Percentiles rank a stretch among this genome's conserved stretches.
Conservation (phyloP, 2,888 invertebrate species). For the Axea sp. region DNA sequence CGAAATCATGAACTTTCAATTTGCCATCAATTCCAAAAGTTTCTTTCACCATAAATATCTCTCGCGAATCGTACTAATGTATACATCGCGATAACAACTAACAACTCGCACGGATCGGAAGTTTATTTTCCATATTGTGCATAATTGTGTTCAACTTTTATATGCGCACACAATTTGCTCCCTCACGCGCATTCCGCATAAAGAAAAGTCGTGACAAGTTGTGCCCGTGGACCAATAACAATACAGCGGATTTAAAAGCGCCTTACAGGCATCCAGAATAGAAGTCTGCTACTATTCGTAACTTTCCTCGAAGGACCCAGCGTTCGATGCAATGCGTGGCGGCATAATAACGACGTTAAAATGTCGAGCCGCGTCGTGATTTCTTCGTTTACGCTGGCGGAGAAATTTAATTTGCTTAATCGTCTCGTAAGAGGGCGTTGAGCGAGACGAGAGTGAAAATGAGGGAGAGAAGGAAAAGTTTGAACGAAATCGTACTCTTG, state of each 20-base stretch:
- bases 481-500: slow-evolving; percentile 69
- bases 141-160: slow-evolving; percentile 25
- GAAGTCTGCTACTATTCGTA: slow-evolving; percentile 50
- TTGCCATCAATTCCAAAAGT: not conserved
- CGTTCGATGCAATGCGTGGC: slow-evolving; percentile 66
- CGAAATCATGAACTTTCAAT: no score
- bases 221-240: slow-evolving; percentile 34
- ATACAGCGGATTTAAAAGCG: slow-evolving; percentile 38
- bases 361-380: slow-evolving; percentile 67
- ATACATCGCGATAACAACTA: slow-evolving; percentile 13
- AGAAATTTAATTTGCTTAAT: slow-evolving; percentile 78
- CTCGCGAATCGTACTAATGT: not conserved
- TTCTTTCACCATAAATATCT: slow-evolving; percentile 8
- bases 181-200: not conserved
- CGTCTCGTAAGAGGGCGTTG: slow-evolving; percentile 63
- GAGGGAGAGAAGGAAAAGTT: slow-evolving; percentile 63
- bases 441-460: not conserved
- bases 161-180: slow-evolving; percentile 24
- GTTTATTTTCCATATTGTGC: slow-evolving; percentile 26
- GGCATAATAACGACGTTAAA: slow-evolving; percentile 69
- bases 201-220: slow-evolving; percentile 39
- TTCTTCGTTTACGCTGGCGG: slow-evolving; percentile 71
- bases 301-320: slow-evolving; percentile 57
- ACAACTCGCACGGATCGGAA: slow-evolving; percentile 32
- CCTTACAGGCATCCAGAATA: slow-evolving; percentile 28